Conservation (phyloP, 2,797 vertebrate species). For the Typhlichthys subterraneus region DNA sequence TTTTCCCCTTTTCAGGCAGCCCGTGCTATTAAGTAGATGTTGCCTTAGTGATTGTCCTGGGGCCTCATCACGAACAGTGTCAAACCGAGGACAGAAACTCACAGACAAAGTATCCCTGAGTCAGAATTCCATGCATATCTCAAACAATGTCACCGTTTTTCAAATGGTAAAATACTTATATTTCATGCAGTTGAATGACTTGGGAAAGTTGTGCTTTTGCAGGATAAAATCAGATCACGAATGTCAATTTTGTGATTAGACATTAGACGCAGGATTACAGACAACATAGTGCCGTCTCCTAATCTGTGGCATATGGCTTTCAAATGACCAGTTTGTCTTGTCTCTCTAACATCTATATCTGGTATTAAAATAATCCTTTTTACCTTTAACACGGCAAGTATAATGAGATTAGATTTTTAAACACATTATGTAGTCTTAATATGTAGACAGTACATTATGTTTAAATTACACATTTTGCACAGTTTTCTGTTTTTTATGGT, state of each 20-base stretch:
- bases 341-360: constrained; percentile 78
- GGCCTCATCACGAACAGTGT: constrained; percentile 41
- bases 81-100: constrained; percentile 58
- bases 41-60: constrained; percentile 32
- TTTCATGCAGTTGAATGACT: constrained; percentile 55
- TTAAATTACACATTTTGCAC: constrained; percentile 11
- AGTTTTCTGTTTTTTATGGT: constrained; percentile 30
- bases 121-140: constrained; percentile 66
- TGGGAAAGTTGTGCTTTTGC: constrained; percentile 62
- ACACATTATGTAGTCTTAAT: constrained; percentile 17
- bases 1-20: neutral
- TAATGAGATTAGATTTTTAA: constrained; percentile 78
- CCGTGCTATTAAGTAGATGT: constrained; percentile 26
- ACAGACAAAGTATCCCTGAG: constrained; percentile 49
- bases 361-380: constrained; percentile 73
- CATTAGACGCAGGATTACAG: constrained; percentile 21
- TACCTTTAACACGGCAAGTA: constrained; percentile 62
- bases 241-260: constrained; percentile 42
- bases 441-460: too few species aligned
- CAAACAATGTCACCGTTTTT: constrained; percentile 64
- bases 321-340: constrained; percentile 74
- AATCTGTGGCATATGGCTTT: constrained; percentile 81
- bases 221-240: constrained; percentile 41
- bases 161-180: constrained; percentile 64
- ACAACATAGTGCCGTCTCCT: constrained; percentile 50